Evolutionary conservation across 37 sponge, comb jelly and placozoan species (phyloP), one percentile per base, ranked within the genome.

Genomic region (Chondrilla cf. caribensis): DNA sequence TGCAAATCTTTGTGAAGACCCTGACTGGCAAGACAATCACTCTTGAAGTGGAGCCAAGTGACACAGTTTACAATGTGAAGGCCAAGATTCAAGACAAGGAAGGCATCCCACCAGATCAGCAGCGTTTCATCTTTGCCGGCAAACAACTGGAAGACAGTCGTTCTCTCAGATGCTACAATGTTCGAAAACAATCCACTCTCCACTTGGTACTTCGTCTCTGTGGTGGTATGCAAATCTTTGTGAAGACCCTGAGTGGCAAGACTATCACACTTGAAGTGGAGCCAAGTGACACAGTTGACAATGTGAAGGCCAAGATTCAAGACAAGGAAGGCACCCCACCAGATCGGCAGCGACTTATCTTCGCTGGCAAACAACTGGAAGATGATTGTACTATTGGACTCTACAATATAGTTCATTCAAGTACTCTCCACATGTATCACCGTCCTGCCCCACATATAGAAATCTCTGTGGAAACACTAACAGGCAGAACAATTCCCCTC

Each of bases 201-300:
- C 51, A 97, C 95, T 39, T 97, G n/a, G n/a, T n/a, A n/a, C n/a
- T n/a, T n/a, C n/a, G n/a, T n/a, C n/a, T n/a, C n/a, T n/a, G n/a
- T n/a, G n/a, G n/a, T n/a, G n/a, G 92, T 79, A 11, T 47, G 11
- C 51, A 47, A 47, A 11, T 47, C 51, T 47, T 14, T 47, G 97
- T 97, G 40, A 95, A 97, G 87, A 94, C 97, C 22, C 88, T 95
- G 70, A 97, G 91, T 25, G 95, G 98, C 2, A 97, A 95, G 6
- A 11, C 51, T 47, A 47, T 47, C 51, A 14, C 51, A 6, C 51
- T 47, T 11, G 51, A 47, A 14, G 51, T 47, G 6, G 51, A 47
- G 6, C 51, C 51, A 47, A 47, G 51, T 47, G 51, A 47, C 51
- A 47, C 9, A 6, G 11, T 47, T 47, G 51, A 47, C 9, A 47